Conservation (phyloP, 2,113 vertebrate species). For the Boulengeromyrus knoepffleri region DNA sequence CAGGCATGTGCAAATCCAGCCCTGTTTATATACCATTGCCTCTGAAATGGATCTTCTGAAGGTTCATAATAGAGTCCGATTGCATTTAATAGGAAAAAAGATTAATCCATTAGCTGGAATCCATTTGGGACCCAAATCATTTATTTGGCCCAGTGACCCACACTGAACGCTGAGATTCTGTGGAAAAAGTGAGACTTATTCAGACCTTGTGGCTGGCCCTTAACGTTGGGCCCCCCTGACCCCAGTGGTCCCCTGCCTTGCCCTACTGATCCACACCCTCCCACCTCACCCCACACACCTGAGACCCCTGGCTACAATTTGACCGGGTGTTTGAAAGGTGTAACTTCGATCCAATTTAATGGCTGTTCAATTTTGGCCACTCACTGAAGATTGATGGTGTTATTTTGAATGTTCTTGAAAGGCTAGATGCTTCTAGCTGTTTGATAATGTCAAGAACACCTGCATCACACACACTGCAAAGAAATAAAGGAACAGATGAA, state of each 20-base stretch:
- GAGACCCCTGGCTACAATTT: background rate
- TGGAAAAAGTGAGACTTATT: slow-evolving; percentile 14
- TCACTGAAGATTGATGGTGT: slow-evolving; percentile 18
- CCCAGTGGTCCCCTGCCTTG: background rate
- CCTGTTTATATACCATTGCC: slow-evolving; percentile 24
- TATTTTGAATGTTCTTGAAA: slow-evolving; percentile 20
- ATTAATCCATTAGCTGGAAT: slow-evolving; percentile 40
- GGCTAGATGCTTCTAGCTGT: background rate
- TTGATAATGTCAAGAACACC: background rate
- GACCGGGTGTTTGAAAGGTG: background rate
- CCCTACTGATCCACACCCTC: background rate
- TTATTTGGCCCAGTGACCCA: slow-evolving; percentile 45
- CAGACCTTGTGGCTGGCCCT: slow-evolving; percentile 8
- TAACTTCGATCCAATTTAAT: slow-evolving; percentile 19
- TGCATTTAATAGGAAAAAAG: slow-evolving; percentile 42
- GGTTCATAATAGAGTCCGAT: slow-evolving; percentile 39
- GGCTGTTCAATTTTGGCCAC: slow-evolving; percentile 17
- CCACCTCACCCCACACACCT: background rate
- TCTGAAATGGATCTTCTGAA: slow-evolving; percentile 29
- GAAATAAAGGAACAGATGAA: background rate
- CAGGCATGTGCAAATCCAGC: slow-evolving; percentile 27
- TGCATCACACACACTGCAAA: background rate
- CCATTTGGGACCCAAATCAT: slow-evolving; percentile 40
- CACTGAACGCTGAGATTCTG: slow-evolving; percentile 27
- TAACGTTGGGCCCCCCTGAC: background rate